These are phyloP conservation scores for Phrynosoma platyrhinos DNA, from an alignment of 2,113 vertebrate species.

Conservation along the genomic window DNA sequence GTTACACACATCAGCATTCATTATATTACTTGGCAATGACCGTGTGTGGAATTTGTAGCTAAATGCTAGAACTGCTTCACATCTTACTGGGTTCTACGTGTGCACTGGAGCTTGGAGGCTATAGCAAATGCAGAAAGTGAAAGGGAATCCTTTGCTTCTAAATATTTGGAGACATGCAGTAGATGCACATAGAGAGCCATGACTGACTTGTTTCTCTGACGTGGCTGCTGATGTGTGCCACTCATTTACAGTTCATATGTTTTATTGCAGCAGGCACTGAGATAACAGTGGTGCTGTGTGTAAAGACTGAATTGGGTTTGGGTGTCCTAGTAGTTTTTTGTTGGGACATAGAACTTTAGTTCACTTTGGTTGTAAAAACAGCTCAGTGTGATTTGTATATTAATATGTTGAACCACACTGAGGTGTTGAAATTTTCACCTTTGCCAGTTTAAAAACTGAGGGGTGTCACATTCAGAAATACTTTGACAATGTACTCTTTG, in stretches of 20 bases:
- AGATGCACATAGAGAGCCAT: not conserved
- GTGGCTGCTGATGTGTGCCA: not conserved
- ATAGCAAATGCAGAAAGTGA: not conserved
- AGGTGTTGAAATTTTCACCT: constrained; percentile 9
- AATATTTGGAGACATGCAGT: not conserved
- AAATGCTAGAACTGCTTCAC: not conserved
- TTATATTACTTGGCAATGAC: not conserved
- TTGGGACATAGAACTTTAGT: not conserved
- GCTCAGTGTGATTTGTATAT: not conserved
- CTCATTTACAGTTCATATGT: not conserved
- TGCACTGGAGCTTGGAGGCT: not conserved
- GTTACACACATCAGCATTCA: not conserved
- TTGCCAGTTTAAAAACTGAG: constrained; percentile 6
- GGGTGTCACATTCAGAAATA: constrained; percentile 7
- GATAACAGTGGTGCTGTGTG: not conserved
- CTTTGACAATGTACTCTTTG: not conserved
- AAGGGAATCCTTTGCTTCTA: not conserved
- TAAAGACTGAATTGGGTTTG: not conserved
- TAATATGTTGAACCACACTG: not conserved
- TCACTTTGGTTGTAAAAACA: not conserved
- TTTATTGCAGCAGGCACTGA: not conserved
- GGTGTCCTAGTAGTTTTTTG: not conserved
- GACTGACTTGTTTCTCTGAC: not conserved
- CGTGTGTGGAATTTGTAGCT: not conserved
- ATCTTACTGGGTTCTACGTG: not conserved